These are phyloP conservation scores for Channallabes apus DNA, from an alignment of 2,797 vertebrate genomes.

Conservation along the genomic window DNA sequence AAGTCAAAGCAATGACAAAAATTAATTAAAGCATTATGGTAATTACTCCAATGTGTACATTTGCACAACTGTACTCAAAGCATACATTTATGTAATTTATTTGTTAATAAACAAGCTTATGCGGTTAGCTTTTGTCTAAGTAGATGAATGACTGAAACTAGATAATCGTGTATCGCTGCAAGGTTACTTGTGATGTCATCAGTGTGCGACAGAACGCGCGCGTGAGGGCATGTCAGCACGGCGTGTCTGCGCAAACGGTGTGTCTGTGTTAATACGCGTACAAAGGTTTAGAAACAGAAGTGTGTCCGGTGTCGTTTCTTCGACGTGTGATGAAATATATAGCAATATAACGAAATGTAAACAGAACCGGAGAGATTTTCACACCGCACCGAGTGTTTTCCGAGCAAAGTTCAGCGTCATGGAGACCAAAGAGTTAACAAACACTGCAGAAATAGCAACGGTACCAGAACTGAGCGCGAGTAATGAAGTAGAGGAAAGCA, in stretches of 20 bases:
- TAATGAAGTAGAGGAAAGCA: slow-evolving; percentile 26
- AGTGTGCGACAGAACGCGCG: slow-evolving; percentile 21
- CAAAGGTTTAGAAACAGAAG: background rate
- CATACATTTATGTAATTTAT: background rate
- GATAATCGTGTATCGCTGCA: no score
- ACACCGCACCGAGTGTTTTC: background rate
- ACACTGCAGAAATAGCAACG: background rate
- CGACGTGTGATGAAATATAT: background rate
- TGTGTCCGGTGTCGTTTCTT: background rate
- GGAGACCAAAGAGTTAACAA: background rate
- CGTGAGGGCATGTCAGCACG: slow-evolving; percentile 8
- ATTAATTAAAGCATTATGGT: background rate
- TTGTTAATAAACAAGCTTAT: slow-evolving; percentile 1
- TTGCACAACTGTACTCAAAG: background rate
- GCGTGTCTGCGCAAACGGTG: background rate
- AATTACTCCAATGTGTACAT: background rate
- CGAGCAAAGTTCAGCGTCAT: slow-evolving; percentile 1
- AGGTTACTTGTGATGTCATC: slow-evolving; percentile 36
- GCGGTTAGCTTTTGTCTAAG: background rate
- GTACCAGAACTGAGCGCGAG: background rate
- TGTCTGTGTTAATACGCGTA: background rate
- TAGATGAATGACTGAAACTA: background rate
- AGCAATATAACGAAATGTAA: background rate
- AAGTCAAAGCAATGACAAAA: no score
- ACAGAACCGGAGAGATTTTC: background rate